Percentiles rank a stretch among this genome's conserved stretches.
These are phyloP conservation scores for Octodon degus DNA, from an alignment of 2,113 vertebrate species.

Conservation along the genomic window DNA sequence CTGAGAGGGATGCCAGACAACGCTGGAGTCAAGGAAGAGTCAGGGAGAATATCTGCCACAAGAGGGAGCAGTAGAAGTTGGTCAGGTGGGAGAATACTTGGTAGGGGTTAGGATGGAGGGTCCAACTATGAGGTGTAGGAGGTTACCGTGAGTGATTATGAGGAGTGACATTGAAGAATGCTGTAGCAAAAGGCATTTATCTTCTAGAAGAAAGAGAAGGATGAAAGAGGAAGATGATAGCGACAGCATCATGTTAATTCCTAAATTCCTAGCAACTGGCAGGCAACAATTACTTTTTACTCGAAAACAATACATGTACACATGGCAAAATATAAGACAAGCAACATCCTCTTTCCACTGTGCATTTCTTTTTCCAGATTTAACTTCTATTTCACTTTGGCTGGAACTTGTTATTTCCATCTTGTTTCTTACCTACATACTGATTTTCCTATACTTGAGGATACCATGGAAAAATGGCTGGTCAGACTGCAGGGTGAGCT, in stretches of 20 bases:
- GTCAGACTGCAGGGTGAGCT: not conserved
- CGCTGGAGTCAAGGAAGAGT: not conserved
- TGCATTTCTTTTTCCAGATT: not conserved
- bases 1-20: not conserved
- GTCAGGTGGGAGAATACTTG: constrained; percentile 52
- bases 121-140: not conserved
- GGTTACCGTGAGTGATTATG: not conserved
- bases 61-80: constrained; percentile 80
- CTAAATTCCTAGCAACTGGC: constrained; percentile 29
- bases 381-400: not conserved
- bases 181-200: not conserved
- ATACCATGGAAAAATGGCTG: not conserved
- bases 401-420: not conserved
- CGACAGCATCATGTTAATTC: not conserved
- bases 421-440: not conserved
- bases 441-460: not conserved
- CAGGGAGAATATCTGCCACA: constrained; percentile 69
- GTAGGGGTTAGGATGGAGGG: not conserved
- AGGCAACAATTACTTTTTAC: constrained; percentile 8
- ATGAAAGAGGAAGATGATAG: not conserved
- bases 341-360: not conserved
- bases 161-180: not conserved
- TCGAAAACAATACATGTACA: not conserved
- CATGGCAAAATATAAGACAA: not conserved
- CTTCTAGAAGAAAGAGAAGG: not conserved